Evolutionary conservation across 2,113 vertebrate genomes (phyloP).

Genomic region (Lasiurus borealis): DNA sequence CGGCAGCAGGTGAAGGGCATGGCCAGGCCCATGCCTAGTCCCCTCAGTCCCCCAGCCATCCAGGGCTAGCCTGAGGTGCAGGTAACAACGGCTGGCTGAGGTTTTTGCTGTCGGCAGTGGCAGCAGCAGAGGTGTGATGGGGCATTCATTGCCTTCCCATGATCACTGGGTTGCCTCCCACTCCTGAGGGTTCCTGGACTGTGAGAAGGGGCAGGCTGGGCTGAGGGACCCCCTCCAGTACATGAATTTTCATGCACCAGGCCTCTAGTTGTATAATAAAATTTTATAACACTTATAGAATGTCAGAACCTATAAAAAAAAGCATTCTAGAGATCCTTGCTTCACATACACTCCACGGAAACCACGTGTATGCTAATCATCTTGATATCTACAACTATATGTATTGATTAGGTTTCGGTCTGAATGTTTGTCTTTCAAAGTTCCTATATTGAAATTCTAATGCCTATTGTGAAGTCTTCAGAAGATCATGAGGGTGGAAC

Average conservation of each 20-base stretch:
- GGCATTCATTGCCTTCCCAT: too few relatives aligned
- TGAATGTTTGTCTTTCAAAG: not conserved
- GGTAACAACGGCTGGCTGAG: too few relatives aligned
- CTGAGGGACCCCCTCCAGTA: too few relatives aligned
- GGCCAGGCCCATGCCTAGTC: too few relatives aligned
- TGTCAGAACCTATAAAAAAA: not conserved
- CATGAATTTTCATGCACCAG: too few relatives aligned
- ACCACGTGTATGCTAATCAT: not conserved
- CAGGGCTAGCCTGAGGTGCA: too few relatives aligned
- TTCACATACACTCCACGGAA: not conserved
- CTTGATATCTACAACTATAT: not conserved
- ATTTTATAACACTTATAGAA: not conserved
- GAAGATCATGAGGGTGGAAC: not conserved
- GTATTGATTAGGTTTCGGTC: not conserved
- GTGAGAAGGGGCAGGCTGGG: too few relatives aligned
- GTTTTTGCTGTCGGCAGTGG: too few relatives aligned
- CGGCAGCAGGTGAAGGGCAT: too few relatives aligned
- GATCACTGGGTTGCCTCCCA: accelerated
- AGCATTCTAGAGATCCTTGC: not conserved
- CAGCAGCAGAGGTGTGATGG: too few relatives aligned
- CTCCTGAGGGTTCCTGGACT: too few relatives aligned
- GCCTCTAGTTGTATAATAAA: not conserved
- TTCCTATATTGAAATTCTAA: not conserved
- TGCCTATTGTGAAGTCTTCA: not conserved
- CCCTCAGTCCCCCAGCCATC: too few relatives aligned